phyloP scores from a whole-genome alignment of 2,888 invertebrate genomes.

The Coecobrya sp. region DNA sequence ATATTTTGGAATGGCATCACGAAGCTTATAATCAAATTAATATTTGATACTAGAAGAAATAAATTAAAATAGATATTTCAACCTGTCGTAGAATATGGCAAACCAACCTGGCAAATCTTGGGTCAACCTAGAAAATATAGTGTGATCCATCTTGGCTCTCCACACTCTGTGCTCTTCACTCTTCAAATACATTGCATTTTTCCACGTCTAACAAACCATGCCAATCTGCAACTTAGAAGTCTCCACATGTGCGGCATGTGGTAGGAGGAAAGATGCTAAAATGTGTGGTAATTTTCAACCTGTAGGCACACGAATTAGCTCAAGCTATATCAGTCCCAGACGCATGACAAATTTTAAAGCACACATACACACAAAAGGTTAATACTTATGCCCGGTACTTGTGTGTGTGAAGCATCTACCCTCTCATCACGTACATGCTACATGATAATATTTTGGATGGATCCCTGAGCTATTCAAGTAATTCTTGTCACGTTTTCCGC shows the following conservation, averaged over 20 bases:
- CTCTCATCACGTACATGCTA: neutral
- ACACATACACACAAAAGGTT: neutral
- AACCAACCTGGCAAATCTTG: neutral
- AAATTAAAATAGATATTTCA: neutral
- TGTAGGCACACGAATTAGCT: neutral
- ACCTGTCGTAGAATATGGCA: neutral
- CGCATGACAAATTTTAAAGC: neutral
- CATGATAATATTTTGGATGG: neutral
- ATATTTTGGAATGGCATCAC: neutral
- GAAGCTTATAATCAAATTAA: neutral
- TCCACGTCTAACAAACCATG: neutral
- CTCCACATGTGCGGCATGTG: neutral
- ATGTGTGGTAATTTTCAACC: conserved; percentile 23
- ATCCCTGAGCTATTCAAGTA: conserved; percentile 33
- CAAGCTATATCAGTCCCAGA: too few relatives aligned
- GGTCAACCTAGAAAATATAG: conserved; percentile 38
- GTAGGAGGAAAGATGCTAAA: neutral
- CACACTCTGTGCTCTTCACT: neutral
- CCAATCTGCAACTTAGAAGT: neutral
- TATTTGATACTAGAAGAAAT: neutral
- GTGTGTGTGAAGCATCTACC: neutral
- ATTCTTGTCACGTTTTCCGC: conserved; percentile 76
- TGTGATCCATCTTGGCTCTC: neutral
- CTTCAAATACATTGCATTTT: neutral
- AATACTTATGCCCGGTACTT: neutral